Evolutionary conservation across 1,140 invertebrate genomes (phyloP).

Genomic region (Sarcophaga peregrina): DNA sequence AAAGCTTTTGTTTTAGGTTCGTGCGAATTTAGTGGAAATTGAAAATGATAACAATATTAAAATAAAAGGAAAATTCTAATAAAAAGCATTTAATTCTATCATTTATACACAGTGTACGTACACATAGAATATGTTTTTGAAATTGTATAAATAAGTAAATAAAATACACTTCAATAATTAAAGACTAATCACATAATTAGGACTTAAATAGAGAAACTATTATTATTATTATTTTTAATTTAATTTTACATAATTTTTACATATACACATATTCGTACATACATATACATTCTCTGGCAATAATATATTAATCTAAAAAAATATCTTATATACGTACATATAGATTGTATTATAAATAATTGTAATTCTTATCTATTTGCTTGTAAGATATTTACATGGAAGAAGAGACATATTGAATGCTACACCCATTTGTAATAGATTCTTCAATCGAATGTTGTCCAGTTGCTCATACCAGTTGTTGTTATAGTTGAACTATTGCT

Average conservation of each 20-base stretch:
- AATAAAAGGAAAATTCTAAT: not conserved
- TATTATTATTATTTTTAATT: not conserved
- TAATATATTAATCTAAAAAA: not conserved
- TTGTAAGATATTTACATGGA: conserved; percentile 6
- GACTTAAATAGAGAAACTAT: not conserved
- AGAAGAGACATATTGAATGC: not conserved
- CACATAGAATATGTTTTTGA: not conserved
- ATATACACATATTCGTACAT: not conserved
- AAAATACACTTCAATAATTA: not conserved
- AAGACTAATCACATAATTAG: conserved; percentile 11
- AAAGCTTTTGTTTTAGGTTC: not conserved
- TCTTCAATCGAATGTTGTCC: conserved; percentile 62
- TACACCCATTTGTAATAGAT: not conserved
- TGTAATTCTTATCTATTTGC: not conserved
- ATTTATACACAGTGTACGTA: conserved; percentile 2
- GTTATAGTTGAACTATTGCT: conserved; percentile 46
- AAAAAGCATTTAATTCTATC: conserved; percentile 1
- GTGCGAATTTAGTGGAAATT: not conserved
- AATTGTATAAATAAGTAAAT: not conserved
- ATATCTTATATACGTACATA: too few relatives aligned
- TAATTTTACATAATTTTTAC: not conserved
- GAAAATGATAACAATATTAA: not conserved
- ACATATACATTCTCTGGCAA: not conserved
- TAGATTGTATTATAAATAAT: too few relatives aligned
- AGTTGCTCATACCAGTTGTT: conserved; percentile 57